Evolutionary conservation across 2,888 invertebrate genomes (phyloP).

Genomic region (Pherbina coryleti): DNA sequence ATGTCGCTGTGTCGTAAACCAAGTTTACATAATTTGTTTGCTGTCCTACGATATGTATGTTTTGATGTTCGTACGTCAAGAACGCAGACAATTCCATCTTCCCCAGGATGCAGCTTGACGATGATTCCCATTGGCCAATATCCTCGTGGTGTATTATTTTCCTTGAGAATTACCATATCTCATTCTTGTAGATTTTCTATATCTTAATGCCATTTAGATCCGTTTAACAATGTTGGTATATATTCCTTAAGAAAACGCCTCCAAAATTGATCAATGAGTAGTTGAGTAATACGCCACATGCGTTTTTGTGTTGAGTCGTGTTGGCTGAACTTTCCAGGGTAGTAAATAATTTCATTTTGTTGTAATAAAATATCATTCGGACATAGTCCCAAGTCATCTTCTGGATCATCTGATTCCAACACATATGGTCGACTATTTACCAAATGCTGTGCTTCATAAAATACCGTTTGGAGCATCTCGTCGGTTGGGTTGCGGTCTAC

Average conservation of each 20-base stretch:
- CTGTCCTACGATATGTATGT: slow-evolving; percentile 25
- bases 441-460: slow-evolving; percentile 39
- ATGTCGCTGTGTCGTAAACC: not conserved
- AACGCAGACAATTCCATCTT: slow-evolving; percentile 33
- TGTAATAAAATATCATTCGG: slow-evolving; percentile 35
- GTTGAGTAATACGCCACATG: slow-evolving; percentile 38
- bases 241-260: slow-evolving; percentile 38
- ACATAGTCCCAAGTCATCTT: slow-evolving; percentile 28
- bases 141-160: slow-evolving; percentile 28
- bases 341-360: slow-evolving; percentile 6
- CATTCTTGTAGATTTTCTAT: slow-evolving; percentile 31
- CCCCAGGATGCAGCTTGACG: slow-evolving; percentile 32
- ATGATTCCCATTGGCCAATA: slow-evolving; percentile 40
- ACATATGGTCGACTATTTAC: slow-evolving; percentile 39
- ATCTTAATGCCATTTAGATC: slow-evolving; percentile 33
- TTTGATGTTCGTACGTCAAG: slow-evolving; percentile 30
- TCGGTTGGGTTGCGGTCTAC: slow-evolving; percentile 46
- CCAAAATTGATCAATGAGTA: slow-evolving; percentile 42
- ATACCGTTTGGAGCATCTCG: slow-evolving; percentile 42
- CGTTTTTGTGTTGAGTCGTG: slow-evolving; percentile 7
- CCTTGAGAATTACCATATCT: slow-evolving; percentile 29
- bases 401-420: slow-evolving; percentile 33
- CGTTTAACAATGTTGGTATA: slow-evolving; percentile 26
- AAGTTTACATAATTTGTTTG: slow-evolving; percentile 15
- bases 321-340: slow-evolving; percentile 25